phyloP scores from a whole-genome alignment of 2,888 invertebrate species.

The Sarcophaga variegata region DNA sequence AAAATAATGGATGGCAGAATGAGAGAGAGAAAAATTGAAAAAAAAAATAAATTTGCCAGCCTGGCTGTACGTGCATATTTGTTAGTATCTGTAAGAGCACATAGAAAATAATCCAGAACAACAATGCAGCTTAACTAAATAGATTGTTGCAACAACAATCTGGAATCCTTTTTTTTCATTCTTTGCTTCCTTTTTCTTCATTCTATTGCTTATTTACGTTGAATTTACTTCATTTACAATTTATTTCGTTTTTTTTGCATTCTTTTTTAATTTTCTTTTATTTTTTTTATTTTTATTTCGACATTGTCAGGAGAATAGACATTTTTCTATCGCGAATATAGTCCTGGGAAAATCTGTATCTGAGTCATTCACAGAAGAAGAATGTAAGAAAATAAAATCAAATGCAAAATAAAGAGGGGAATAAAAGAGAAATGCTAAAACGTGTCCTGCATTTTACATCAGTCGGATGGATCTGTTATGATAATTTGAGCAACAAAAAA shows the following conservation, averaged over 20 bases:
- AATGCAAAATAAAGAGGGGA: background rate
- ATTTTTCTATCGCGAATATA: background rate
- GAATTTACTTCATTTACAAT: no score
- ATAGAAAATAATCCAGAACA: conserved; percentile 51
- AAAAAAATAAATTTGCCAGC: background rate
- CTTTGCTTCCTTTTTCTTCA: conserved; percentile 26
- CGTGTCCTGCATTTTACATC: conserved; percentile 51
- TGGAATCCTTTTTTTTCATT: conserved; percentile 12
- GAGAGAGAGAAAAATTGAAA: no score
- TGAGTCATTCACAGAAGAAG: conserved; percentile 17
- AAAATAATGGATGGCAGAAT: background rate
- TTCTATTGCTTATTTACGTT: background rate
- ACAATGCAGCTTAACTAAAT: conserved; percentile 58
- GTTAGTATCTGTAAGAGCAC: no score
- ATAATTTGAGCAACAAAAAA: conserved; percentile 35
- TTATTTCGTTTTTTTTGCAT: conserved; percentile 1
- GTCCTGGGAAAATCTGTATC: background rate
- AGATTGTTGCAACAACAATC: conserved; percentile 53
- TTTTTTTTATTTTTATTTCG: background rate
- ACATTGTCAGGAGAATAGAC: background rate
- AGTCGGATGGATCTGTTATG: conserved; percentile 33
- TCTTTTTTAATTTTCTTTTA: background rate
- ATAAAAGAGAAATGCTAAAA: conserved; percentile 33
- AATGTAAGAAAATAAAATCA: background rate
- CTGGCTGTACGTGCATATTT: background rate